These are phyloP conservation scores for Oscheius sp. DNA, from an alignment of 2,888 invertebrate species.

Conservation along the genomic window DNA sequence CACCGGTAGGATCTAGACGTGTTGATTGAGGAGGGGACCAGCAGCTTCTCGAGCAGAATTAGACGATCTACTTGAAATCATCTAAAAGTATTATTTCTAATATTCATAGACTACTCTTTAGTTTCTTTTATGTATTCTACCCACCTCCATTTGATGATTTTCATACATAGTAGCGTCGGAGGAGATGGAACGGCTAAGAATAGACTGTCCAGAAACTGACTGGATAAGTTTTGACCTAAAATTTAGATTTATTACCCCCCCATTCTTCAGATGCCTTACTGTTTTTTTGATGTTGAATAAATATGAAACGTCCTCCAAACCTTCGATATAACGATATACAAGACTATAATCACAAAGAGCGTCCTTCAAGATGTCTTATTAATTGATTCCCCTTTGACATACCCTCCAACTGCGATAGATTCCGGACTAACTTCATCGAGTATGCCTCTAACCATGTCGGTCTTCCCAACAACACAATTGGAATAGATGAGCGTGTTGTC, in stretches of 20 bases:
- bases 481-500: conserved; percentile 35
- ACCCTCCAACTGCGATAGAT: conserved; percentile 11
- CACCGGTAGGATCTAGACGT: conserved; percentile 13
- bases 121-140: no score
- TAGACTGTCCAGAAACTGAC: conserved; percentile 48
- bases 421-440: conserved; percentile 23
- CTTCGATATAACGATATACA: conserved; percentile 9
- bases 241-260: not conserved
- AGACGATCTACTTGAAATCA: conserved; percentile 20
- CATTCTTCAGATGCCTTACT: conserved; percentile 3
- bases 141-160: conserved; percentile 39
- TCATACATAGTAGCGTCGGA: conserved; percentile 48
- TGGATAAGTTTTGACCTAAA: conserved; percentile 42
- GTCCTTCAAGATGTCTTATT: conserved; percentile 3
- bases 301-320: conserved; percentile 22
- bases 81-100: conserved; percentile 1
- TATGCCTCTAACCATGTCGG: conserved; percentile 8
- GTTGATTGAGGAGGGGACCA: conserved; percentile 18
- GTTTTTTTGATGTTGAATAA: conserved; percentile 32
- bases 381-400: not conserved
- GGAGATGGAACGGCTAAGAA: conserved; percentile 36
- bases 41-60: conserved; percentile 3
- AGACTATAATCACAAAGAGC: not conserved
- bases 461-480: conserved; percentile 30
- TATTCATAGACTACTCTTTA: not conserved